These are phyloP conservation scores for Chloroceryle amazona DNA, from an alignment of 2,797 vertebrate species.

Conservation along the genomic window DNA sequence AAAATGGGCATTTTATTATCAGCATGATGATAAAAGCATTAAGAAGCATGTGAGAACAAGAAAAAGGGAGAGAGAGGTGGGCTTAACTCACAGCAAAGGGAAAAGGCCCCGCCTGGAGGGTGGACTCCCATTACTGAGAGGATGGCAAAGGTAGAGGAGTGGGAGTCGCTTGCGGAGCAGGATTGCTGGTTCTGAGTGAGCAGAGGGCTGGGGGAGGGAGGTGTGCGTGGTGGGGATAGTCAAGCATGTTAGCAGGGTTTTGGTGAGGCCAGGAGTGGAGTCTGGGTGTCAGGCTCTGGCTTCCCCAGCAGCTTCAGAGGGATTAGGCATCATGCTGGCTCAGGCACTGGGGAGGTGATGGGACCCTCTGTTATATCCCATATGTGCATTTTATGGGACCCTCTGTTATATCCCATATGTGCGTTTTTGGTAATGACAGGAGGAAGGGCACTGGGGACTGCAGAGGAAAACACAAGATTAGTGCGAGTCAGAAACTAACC, in stretches of 20 bases:
- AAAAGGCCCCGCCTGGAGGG: background rate
- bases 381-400: background rate
- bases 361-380: background rate
- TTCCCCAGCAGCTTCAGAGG: background rate
- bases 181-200: background rate
- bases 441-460: background rate
- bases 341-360: background rate
- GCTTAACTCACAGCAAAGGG: background rate
- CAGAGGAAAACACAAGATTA: background rate
- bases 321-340: background rate
- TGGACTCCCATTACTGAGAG: background rate
- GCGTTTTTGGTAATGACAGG: background rate
- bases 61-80: background rate
- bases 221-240: background rate
- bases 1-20: conserved; percentile 1
- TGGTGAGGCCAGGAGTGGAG: background rate
- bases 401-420: background rate
- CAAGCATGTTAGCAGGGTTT: background rate
- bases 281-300: background rate
- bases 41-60: background rate
- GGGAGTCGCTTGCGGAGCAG: background rate
- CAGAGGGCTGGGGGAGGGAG: background rate
- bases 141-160: background rate
- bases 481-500: background rate
- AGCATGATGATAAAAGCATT: background rate